Percentiles rank a stretch among this genome's conserved stretches.
These are phyloP conservation scores for Melanostoma scalare DNA, from an alignment of 2,888 invertebrate genomes.

Conservation along the genomic window DNA sequence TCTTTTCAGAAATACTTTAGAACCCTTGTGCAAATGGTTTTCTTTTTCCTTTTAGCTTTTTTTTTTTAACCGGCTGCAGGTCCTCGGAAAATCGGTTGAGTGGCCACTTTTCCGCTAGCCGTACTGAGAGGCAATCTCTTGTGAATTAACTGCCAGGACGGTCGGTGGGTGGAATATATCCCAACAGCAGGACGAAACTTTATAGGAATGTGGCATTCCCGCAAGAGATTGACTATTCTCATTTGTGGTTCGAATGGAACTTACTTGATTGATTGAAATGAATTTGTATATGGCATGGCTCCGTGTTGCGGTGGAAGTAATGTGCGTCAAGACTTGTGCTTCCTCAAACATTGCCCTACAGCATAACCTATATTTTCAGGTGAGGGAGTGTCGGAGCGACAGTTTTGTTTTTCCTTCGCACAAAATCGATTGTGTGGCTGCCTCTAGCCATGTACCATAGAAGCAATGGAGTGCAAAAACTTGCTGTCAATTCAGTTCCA, in stretches of 20 bases:
- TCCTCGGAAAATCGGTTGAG: constrained; percentile 66
- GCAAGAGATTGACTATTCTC: constrained; percentile 66
- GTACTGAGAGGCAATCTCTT: constrained; percentile 68
- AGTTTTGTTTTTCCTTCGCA: constrained; percentile 28
- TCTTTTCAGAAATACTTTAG: constrained; percentile 60
- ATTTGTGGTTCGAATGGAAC: constrained; percentile 53
- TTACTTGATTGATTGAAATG: constrained; percentile 57
- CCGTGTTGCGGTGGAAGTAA: constrained; percentile 3
- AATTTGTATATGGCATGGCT: constrained; percentile 42
- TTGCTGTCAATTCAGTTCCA: constrained; percentile 65
- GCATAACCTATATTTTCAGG: constrained; percentile 6
- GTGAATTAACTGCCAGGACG: constrained; percentile 62
- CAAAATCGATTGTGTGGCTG: constrained; percentile 45
- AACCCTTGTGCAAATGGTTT: constrained; percentile 58
- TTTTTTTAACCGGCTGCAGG: constrained; percentile 17
- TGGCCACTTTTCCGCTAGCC: constrained; percentile 70
- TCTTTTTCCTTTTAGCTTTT: constrained; percentile 26
- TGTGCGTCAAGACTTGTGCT: constrained; percentile 40
- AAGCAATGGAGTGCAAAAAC: constrained; percentile 57
- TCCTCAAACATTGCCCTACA: constrained; percentile 1
- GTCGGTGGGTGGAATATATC: not conserved
- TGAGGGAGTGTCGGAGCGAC: constrained; percentile 38
- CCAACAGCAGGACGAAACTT: not conserved
- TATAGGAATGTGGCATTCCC: constrained; percentile 35
- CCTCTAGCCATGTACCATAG: constrained; percentile 1